Base-by-base conservation (phyloP, 2,113 vertebrate genomes). In the Eclectus roratus region DNA sequence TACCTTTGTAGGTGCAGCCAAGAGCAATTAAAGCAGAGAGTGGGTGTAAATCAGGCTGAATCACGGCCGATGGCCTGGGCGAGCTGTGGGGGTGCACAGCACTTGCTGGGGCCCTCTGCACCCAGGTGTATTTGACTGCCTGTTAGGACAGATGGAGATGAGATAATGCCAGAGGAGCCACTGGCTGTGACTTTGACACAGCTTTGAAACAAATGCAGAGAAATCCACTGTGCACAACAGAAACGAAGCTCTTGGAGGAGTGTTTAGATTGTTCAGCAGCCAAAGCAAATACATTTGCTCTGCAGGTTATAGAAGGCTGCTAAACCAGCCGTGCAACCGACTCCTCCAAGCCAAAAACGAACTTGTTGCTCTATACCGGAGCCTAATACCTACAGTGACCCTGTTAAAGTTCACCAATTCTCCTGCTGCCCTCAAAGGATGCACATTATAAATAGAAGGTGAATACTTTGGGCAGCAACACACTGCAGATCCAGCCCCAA, bases 281-380 rank as follows among this genome's bases (percentile, higher is more conserved):
- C 96, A 96, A 96, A 94, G 88, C 86, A 96, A 96, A 94, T 80
- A 92, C 56, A 28, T 94, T 81, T 92, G 72, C 91, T 91, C 93
- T 87, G 93, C 94, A 96, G 92, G 96, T 96, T 93, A 56, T 7
- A 91, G 91, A 85, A 92, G 92, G 83, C 73, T 92, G 94, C 41
- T 88, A 93, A 94, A 93, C 90, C 92, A 96, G 93, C 88, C 39
- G 0, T 95, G 86, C 91, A 94, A 93, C 86, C 77, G 65, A 4
- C 78, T 65, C 52, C 83, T 92, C 37, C 41, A 29, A 93, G 90
- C 72, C 76, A 94, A 71, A 84, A 95, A 23, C 0, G 0, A 37
- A 71, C 79, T 72, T 65, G 85, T 61, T 69, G 80, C 88, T 90
- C 80, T 89, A 13, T 63, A 37, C 52, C 52, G 31, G 8, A 91